Base-by-base conservation (phyloP, 1,140 invertebrate genomes). In the Orius insidiosus region DNA sequence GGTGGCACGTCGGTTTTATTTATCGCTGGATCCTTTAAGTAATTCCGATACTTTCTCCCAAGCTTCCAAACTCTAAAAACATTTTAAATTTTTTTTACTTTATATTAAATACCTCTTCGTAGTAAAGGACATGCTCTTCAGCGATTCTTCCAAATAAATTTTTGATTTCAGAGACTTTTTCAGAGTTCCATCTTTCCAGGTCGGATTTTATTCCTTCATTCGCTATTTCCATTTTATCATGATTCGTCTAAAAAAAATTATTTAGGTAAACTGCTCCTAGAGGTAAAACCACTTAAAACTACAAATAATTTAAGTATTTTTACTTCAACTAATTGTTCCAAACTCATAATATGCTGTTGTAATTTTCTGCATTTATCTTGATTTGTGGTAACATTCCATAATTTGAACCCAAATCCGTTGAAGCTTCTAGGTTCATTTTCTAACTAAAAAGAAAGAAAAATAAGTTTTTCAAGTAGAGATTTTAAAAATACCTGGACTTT, bases 151-250 rank as follows among this genome's bases (percentile, higher is more conserved):
- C 59, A 3, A 83, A 64, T 52, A 80, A 69, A 48, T 69, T 70
- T 54, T 78, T 80, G 16, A 82, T 58, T 58, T 79, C 76, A 9
- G 65, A 61, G 49, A 71, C 71, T 58, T 81, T 83, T 48, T 78
- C 76, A 11, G 66, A 57, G 50, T 78, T 72, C 80, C 80, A 84
- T 45, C 77, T 62, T 35, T 78, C 72, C 46, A 81, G 61, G 58
- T 82, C 80, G 30, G 77, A 75, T 38, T 75, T 65, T 5, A 84
- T 60, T 58, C 77, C 74, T 58, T 79, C 75, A 57, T 80, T 81
- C 0, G 78, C 75, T 56, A 75, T 77, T 57, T 78, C 76, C 30
- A 78, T 59, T 47, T 69, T 72, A 59, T 82, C 78, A 53, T 76
- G 72, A 51, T 57, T 56, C 45, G 47, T 54, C 58, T 62, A 24